Conservation (phyloP, 2,888 invertebrate genomes). For the Meteorus colon region DNA sequence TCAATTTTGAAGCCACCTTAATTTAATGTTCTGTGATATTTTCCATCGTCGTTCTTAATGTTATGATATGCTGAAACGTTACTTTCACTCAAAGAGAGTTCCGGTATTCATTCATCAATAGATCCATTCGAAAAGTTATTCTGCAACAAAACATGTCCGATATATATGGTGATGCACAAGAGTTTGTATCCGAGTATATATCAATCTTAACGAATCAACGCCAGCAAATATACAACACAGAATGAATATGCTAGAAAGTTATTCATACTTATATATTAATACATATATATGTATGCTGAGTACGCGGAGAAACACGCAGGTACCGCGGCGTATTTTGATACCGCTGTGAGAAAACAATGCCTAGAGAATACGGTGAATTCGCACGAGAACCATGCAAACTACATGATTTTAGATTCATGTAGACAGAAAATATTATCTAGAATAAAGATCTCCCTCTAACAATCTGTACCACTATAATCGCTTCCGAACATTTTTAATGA, state of each 20-base stretch:
- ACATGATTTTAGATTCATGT: neutral
- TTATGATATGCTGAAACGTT: neutral
- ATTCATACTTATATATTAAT: conserved; percentile 6
- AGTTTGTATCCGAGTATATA: neutral
- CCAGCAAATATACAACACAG: neutral
- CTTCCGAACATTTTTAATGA: conserved; percentile 12
- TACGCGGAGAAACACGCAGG: conserved; percentile 17
- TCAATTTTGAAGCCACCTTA: neutral
- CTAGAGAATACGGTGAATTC: conserved; percentile 1
- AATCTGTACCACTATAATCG: neutral
- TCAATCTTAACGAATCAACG: neutral
- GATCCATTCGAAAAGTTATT: neutral
- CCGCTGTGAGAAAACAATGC: conserved; percentile 11
- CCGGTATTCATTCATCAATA: neutral
- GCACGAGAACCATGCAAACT: conserved; percentile 22
- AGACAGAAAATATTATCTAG: conserved; percentile 10
- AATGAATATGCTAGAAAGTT: conserved; percentile 24
- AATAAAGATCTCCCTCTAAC: neutral
- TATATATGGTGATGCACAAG: neutral
- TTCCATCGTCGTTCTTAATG: neutral
- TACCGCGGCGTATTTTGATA: neutral
- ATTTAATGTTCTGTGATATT: neutral
- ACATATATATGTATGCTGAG: neutral
- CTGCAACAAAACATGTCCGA: neutral
- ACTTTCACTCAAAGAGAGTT: neutral